Conservation (phyloP, 2,797 vertebrate species). For the Monodelphis domestica region DNA sequence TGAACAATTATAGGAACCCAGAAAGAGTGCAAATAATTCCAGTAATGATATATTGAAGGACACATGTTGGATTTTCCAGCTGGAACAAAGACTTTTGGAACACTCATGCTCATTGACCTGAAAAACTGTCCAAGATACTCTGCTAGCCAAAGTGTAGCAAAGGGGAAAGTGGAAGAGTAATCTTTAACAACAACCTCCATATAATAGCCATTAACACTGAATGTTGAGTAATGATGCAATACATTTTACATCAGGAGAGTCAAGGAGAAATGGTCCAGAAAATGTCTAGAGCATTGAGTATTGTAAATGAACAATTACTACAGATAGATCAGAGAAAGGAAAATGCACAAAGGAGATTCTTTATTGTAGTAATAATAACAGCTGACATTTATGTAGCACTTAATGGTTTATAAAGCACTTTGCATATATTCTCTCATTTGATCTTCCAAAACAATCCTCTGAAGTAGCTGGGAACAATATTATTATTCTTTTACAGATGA, state of each 20-base stretch:
- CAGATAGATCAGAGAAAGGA: conserved; percentile 30
- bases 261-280: conserved; percentile 61
- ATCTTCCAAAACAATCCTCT: background rate
- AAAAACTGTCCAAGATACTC: conserved; percentile 83
- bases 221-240: conserved; percentile 54
- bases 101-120: conserved; percentile 82
- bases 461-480: background rate
- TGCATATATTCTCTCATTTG: background rate
- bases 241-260: conserved; percentile 54
- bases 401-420: background rate
- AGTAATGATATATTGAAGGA: conserved; percentile 52
- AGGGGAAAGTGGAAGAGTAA: conserved; percentile 84
- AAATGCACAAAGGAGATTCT: background rate
- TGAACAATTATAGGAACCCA: conserved; percentile 59
- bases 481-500: background rate
- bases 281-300: conserved; percentile 45
- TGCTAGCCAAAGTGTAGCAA: conserved; percentile 86
- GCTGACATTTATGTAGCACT: background rate
- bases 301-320: conserved; percentile 37
- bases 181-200: conserved; percentile 90
- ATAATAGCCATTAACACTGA: conserved; percentile 84
- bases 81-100: conserved; percentile 86
- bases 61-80: conserved; percentile 91
- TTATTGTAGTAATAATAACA: background rate
- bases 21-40: background rate